Evolutionary conservation across 2,888 invertebrate genomes (phyloP).

Genomic region (Hedya salicella): DNA sequence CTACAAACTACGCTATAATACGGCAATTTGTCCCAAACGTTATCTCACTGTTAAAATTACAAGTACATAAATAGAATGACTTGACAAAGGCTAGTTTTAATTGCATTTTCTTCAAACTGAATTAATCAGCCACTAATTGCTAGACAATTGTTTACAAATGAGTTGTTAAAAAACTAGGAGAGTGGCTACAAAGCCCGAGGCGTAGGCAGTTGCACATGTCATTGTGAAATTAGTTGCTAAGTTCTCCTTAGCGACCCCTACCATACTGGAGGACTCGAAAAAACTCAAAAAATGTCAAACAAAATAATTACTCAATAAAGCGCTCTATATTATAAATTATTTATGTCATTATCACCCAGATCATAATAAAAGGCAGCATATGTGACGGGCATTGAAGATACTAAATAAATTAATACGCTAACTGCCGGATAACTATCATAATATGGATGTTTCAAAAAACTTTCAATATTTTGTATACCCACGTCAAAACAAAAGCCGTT

Average conservation of each 20-base stretch:
- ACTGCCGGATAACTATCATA: too few relatives aligned
- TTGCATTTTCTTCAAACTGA: constrained; percentile 5
- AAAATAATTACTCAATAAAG: background rate
- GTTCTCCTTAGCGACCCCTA: background rate
- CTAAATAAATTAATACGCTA: too few relatives aligned
- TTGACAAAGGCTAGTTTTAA: constrained; percentile 18
- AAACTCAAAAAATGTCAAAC: background rate
- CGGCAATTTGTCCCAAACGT: constrained; percentile 10
- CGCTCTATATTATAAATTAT: background rate
- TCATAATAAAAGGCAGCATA: too few relatives aligned
- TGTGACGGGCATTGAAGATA: too few relatives aligned
- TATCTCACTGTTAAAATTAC: constrained; percentile 7
- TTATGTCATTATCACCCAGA: too few relatives aligned
- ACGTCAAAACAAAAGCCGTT: too few relatives aligned
- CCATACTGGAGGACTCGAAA: background rate
- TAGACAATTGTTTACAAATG: constrained; percentile 24
- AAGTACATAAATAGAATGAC: constrained; percentile 2
- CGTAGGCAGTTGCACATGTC: constrained; percentile 23
- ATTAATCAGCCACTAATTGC: constrained; percentile 28
- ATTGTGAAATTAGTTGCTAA: constrained; percentile 5
- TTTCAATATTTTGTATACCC: too few relatives aligned
- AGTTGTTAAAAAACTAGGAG: constrained; percentile 12
- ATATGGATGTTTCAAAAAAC: too few relatives aligned
- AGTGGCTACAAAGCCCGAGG: background rate
- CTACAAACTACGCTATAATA: too few relatives aligned